phyloP scores from a whole-genome alignment of 2,113 vertebrate genomes.

The Syrmaticus mikado region DNA sequence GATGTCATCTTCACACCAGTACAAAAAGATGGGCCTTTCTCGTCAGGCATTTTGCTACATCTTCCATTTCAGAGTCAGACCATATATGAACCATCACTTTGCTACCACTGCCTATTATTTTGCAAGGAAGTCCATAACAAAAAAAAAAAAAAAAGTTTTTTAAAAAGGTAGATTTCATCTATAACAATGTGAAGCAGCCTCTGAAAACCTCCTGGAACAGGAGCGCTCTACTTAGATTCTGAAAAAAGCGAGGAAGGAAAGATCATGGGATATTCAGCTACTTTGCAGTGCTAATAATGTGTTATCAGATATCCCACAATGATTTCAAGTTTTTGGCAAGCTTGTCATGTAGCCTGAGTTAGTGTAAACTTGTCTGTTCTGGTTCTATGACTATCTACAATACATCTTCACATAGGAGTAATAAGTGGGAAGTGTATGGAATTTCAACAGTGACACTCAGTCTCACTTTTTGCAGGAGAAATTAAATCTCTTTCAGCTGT shows the following conservation, averaged over 20 bases:
- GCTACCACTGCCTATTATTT: neutral
- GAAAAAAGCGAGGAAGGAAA: neutral
- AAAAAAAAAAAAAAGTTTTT: neutral
- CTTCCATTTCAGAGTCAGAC: neutral
- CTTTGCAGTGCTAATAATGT: neutral
- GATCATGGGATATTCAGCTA: neutral
- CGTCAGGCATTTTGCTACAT: neutral
- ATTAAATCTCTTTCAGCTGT: neutral
- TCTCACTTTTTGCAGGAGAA: neutral
- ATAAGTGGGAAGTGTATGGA: neutral
- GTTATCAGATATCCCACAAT: neutral
- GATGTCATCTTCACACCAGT: neutral
- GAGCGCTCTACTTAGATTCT: neutral
- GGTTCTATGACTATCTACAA: neutral
- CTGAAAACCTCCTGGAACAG: neutral
- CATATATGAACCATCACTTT: accelerated
- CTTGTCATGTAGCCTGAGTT: neutral
- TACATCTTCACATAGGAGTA: neutral
- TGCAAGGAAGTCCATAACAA: neutral
- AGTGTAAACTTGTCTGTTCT: neutral
- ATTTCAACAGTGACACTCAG: neutral
- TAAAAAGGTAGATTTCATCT: neutral
- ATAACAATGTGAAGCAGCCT: neutral
- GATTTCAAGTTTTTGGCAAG: neutral
- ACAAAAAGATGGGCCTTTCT: neutral